Evolutionary conservation across 2,113 vertebrate species (phyloP).

Genomic region (Sylvicapra grimmia): DNA sequence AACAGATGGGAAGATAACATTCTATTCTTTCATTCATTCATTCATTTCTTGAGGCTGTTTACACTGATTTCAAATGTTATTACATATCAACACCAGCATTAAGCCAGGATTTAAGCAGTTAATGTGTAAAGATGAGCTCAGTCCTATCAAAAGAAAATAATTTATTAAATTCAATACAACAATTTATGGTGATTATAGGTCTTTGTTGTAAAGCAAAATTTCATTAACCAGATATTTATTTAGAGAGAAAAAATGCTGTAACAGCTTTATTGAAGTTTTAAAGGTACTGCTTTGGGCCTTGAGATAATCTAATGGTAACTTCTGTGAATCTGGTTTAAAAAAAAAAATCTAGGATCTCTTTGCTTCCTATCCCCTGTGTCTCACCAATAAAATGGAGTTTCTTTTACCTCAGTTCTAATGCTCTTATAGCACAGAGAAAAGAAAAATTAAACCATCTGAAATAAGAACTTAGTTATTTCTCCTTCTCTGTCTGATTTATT

Average conservation of each 20-base stretch:
- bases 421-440: neutral
- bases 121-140: neutral
- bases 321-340: neutral
- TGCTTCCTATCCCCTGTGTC: neutral
- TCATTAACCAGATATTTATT: constrained; percentile 27
- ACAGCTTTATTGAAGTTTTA: constrained; percentile 1
- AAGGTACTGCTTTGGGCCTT: neutral
- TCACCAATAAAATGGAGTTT: neutral
- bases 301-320: neutral
- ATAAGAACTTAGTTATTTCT: neutral
- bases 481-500: neutral
- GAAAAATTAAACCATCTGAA: neutral
- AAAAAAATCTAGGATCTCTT: neutral
- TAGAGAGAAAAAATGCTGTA: neutral
- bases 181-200: neutral
- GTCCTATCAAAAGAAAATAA: constrained; percentile 7
- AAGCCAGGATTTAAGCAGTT: neutral
- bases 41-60: neutral
- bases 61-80: neutral
- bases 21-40: neutral
- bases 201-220: constrained; percentile 27
- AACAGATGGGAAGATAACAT: neutral
- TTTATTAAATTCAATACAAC: neutral
- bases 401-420: neutral
- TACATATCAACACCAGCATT: neutral